Percentiles rank a stretch among this genome's conserved stretches.
Evolutionary conservation across 2,113 vertebrate species (phyloP).

Genomic region (Neodon shergylaensis): DNA sequence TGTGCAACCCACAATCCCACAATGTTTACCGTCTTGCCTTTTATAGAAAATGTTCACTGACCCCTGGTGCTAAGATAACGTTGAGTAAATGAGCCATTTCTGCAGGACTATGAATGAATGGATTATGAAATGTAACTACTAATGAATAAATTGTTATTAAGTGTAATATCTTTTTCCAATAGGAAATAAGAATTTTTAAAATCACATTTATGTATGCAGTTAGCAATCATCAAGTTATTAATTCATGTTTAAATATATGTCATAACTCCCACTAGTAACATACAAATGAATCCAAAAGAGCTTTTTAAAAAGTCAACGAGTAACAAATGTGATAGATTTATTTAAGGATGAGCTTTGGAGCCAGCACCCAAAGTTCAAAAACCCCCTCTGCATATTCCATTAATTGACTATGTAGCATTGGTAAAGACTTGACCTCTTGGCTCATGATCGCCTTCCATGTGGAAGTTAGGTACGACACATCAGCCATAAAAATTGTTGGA

Average conservation of each 20-base stretch:
- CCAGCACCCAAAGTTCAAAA: background rate
- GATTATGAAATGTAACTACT: background rate
- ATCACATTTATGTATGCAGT: slow-evolving; percentile 13
- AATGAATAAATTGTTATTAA: background rate
- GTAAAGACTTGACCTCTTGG: background rate
- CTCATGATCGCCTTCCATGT: background rate
- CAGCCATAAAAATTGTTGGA: background rate
- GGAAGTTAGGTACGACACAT: background rate
- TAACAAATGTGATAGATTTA: background rate
- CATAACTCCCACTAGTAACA: background rate
- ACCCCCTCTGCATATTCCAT: background rate
- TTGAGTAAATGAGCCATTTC: background rate
- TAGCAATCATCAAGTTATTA: slow-evolving; percentile 8
- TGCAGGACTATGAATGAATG: background rate
- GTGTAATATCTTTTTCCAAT: background rate
- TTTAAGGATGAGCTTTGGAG: background rate
- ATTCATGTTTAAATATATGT: background rate
- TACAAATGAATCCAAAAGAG: background rate
- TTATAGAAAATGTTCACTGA: background rate
- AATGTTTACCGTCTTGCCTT: background rate
- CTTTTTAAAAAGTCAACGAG: background rate
- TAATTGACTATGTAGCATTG: background rate
- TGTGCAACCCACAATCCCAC: background rate
- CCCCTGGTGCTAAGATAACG: background rate
- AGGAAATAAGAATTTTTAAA: slow-evolving; percentile 15